phyloP scores from a whole-genome alignment of 2,113 vertebrate genomes.

The Alethe castanea region DNA sequence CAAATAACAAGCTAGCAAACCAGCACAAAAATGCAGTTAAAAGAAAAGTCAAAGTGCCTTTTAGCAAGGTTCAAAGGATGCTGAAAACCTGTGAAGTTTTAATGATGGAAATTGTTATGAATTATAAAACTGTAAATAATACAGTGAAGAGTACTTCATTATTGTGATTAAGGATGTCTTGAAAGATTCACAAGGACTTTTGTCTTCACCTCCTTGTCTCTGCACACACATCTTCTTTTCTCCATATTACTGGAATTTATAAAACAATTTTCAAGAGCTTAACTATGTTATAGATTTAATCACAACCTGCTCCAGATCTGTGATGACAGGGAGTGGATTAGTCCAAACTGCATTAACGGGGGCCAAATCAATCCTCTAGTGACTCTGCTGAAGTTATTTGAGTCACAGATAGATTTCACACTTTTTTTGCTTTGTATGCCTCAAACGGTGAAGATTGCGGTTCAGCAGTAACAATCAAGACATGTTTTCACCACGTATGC shows the following conservation, averaged over 20 bases:
- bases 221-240: background rate
- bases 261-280: background rate
- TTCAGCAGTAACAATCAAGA: background rate
- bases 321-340: background rate
- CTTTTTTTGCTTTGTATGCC: background rate
- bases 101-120: background rate
- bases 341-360: background rate
- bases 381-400: background rate
- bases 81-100: background rate
- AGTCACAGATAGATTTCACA: background rate
- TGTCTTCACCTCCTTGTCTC: background rate
- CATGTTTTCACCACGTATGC: rapidly evolving
- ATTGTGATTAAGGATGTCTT: background rate
- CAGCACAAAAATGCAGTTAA: background rate
- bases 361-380: background rate
- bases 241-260: background rate
- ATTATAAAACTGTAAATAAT: background rate
- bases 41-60: background rate
- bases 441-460: background rate
- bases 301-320: background rate
- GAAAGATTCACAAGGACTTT: background rate
- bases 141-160: background rate
- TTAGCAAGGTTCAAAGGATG: background rate
- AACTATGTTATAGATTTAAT: background rate
- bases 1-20: background rate